Evolutionary conservation across 2,113 vertebrate species (phyloP), one percentile per base, ranked within the genome.

Genomic region (Sula dactylatra): DNA sequence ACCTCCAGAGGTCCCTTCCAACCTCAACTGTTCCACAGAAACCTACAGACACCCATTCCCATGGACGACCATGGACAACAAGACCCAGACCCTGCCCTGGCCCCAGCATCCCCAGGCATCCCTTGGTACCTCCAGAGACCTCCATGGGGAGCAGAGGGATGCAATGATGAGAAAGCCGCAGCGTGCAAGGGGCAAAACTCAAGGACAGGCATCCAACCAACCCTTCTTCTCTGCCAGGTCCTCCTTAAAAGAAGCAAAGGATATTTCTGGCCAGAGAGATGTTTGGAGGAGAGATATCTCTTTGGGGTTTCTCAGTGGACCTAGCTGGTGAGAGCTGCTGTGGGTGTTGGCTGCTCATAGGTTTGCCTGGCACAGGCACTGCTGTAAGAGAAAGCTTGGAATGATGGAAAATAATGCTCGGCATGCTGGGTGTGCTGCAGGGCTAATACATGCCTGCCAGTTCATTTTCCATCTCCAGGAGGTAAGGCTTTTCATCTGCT

Each of bases 321-420:
- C 6, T 6, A 2, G 38, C 10, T 64, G 16, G 19, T 55, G 34
- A 34, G 34, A 34, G n/a, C 14, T 42, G 40, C 17, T 81, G 58
- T 32, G 45, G 29, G 10, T 62, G 26, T 44, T 86, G 56, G 45
- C 45, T 47, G 45, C 45, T 47, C 25, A 21, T 0, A 11, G 42
- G n/a, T 78, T 92, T 90, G 13, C n/a, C 38, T 4, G 2, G 17
- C 38, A 34, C 16, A 6, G 14, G 49, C 32, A 34, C 18, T 45
- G n/a, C 69, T 95, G 82, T 52, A 65, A 40, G 38, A 77, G 49
- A 45, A 90, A 61, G 7, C 45, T 70, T 45, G 29, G 40, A 54
- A 64, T 0, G 11, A 67, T 36, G 52, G 71, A 72, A 77, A 83
- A 64, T 12, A 67, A 1, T 1, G 2, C 52, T 69, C 0, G 0